These are phyloP conservation scores for Sphaeridia pumilis DNA, from an alignment of 2,888 invertebrate genomes.

Conservation along the genomic window DNA sequence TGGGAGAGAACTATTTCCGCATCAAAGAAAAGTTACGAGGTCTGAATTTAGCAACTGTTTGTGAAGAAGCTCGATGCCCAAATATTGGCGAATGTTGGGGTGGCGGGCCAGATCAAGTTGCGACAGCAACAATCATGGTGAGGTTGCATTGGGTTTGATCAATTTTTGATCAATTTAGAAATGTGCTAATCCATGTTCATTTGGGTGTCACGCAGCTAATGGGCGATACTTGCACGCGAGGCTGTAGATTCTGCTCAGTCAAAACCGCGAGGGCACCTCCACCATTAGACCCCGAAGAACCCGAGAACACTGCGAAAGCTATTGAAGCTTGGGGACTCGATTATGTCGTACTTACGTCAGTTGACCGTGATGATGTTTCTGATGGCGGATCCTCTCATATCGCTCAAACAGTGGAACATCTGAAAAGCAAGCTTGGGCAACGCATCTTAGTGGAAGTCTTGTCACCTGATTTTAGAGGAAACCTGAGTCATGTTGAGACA, in stretches of 20 bases:
- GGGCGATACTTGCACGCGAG: slow-evolving; percentile 98
- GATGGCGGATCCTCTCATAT: slow-evolving; percentile 93
- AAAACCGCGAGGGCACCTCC: slow-evolving; percentile 88
- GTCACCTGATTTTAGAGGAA: slow-evolving; percentile 89
- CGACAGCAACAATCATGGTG: slow-evolving; percentile 99
- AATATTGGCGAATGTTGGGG: slow-evolving; percentile 99
- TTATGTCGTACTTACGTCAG: slow-evolving; percentile 95
- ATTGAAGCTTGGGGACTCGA: slow-evolving; percentile 90
- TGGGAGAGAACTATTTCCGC: slow-evolving; percentile 70
- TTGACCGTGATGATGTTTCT: slow-evolving; percentile 87
- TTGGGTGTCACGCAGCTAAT: slow-evolving; percentile 53
- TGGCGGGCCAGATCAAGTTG: slow-evolving; percentile 80
- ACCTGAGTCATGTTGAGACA: slow-evolving; percentile 56
- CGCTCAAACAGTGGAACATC: slow-evolving; percentile 76
- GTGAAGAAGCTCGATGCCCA: slow-evolving; percentile 94
- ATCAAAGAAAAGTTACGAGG: slow-evolving; percentile 74
- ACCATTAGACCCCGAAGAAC: slow-evolving; percentile 78
- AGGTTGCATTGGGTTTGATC: too few species aligned
- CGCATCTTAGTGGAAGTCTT: slow-evolving; percentile 80
- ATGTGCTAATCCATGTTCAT: not conserved
- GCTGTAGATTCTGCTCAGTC: slow-evolving; percentile 96
- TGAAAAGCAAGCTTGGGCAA: slow-evolving; percentile 48
- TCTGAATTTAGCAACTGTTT: slow-evolving; percentile 85
- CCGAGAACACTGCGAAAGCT: slow-evolving; percentile 81
- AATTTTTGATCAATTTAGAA: not conserved